Evolutionary conservation across 2,113 vertebrate species (phyloP).

Genomic region (Eulacestoma nigropectus): DNA sequence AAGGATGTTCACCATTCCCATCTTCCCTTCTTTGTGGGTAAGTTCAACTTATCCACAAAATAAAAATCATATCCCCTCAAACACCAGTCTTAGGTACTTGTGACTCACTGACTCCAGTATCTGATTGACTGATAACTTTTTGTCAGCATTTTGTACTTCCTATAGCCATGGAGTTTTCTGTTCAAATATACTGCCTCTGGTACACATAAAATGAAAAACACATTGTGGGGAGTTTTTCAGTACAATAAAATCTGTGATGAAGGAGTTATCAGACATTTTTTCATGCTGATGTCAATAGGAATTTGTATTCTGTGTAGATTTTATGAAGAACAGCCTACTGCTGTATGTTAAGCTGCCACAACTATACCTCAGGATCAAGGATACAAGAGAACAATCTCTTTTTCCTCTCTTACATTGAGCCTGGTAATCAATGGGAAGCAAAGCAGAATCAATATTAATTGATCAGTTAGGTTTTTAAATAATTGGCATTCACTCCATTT

Average conservation of each 20-base stretch:
- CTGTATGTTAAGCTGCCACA: not conserved
- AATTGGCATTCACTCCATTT: slow-evolving; percentile 60
- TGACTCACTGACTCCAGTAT: not conserved
- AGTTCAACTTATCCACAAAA: not conserved
- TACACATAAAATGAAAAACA: not conserved
- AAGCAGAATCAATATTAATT: slow-evolving; percentile 72
- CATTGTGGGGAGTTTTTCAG: not conserved
- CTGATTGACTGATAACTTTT: not conserved
- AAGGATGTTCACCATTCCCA: not conserved
- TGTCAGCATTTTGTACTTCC: not conserved
- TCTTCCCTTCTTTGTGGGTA: not conserved
- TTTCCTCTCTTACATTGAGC: slow-evolving; percentile 10
- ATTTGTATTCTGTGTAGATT: slow-evolving; percentile 12
- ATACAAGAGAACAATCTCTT: slow-evolving; percentile 40
- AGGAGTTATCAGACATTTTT: not conserved
- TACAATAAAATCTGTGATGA: not conserved
- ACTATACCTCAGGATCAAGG: slow-evolving; percentile 10
- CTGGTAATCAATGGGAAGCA: slow-evolving; percentile 63
- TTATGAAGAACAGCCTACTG: not conserved
- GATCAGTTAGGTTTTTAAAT: slow-evolving; percentile 69
- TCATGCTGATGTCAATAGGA: not conserved
- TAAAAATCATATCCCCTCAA: not conserved
- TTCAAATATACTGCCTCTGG: not conserved
- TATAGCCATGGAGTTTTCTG: not conserved
- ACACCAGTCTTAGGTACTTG: not conserved